Conservation (phyloP, 2,113 vertebrate species). For the Thalassarche chlororhynchos region DNA sequence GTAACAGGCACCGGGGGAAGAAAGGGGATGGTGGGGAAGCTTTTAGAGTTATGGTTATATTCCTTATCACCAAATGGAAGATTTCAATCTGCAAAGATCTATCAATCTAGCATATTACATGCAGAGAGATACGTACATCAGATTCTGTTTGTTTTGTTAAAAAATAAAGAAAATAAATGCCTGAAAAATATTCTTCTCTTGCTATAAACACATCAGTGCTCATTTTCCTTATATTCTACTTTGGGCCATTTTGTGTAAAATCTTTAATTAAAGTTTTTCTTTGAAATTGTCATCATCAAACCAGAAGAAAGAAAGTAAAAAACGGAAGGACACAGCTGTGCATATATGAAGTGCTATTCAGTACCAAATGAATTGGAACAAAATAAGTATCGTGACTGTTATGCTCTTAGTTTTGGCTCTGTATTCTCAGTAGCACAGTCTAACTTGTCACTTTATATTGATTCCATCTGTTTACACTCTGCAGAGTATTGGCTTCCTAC, state of each 20-base stretch:
- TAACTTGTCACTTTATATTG: slow-evolving; percentile 85
- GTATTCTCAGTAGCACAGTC: slow-evolving; percentile 75
- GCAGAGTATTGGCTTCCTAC: slow-evolving; percentile 81
- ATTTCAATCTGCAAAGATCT: neutral
- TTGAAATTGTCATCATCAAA: slow-evolving; percentile 79
- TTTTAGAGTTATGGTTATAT: neutral
- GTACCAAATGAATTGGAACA: slow-evolving; percentile 85
- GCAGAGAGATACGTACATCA: neutral
- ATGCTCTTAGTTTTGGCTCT: slow-evolving; percentile 77
- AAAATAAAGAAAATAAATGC: slow-evolving; percentile 23
- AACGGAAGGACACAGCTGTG: slow-evolving; percentile 81
- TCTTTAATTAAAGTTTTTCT: slow-evolving; percentile 84
- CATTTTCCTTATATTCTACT: slow-evolving; percentile 76
- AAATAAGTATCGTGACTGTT: slow-evolving; percentile 73
- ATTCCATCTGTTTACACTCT: slow-evolving; percentile 88
- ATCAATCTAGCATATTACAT: neutral
- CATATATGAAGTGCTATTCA: slow-evolving; percentile 79
- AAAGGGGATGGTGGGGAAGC: neutral
- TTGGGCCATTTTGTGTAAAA: slow-evolving; percentile 78
- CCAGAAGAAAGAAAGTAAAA: slow-evolving; percentile 75
- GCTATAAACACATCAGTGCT: slow-evolving; percentile 74
- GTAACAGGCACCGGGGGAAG: neutral
- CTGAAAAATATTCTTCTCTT: slow-evolving; percentile 46
- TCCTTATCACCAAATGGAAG: neutral
- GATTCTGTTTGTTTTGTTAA: slow-evolving; percentile 39